These are phyloP conservation scores for Papilio aristodemus DNA, from an alignment of 1,140 invertebrate species.

Conservation along the genomic window DNA sequence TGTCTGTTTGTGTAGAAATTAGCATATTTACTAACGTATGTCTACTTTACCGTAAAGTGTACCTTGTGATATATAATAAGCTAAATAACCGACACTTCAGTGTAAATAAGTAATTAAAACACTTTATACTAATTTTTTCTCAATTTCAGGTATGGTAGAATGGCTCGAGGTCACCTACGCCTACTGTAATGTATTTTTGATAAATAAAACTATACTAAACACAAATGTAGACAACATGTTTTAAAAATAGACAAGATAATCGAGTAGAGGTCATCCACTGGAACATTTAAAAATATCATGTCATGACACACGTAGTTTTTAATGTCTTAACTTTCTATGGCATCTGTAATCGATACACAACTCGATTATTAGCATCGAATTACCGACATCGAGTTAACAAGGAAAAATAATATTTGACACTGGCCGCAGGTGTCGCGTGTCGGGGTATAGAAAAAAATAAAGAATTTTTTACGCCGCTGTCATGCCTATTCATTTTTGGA, in stretches of 20 bases:
- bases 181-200: no score
- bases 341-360: constrained; percentile 68
- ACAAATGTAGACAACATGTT: neutral
- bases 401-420: constrained; percentile 73
- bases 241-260: constrained; percentile 8
- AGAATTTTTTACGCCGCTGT: neutral
- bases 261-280: constrained; percentile 10
- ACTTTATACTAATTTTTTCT: no score
- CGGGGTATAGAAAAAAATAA: constrained; percentile 58
- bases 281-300: constrained; percentile 46
- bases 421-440: constrained; percentile 60
- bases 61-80: no score
- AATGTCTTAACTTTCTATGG: constrained; percentile 61
- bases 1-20: constrained; percentile 2
- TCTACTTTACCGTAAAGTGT: neutral
- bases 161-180: no score
- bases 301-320: constrained; percentile 47
- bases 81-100: no score
- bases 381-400: constrained; percentile 56
- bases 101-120: no score
- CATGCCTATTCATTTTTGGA: constrained; percentile 6
- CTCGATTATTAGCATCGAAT: constrained; percentile 71
- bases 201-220: neutral
- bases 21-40: neutral
- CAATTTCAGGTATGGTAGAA: no score